Base-by-base conservation (phyloP, 2,797 vertebrate species). In the Melanotaenia boesemani region DNA sequence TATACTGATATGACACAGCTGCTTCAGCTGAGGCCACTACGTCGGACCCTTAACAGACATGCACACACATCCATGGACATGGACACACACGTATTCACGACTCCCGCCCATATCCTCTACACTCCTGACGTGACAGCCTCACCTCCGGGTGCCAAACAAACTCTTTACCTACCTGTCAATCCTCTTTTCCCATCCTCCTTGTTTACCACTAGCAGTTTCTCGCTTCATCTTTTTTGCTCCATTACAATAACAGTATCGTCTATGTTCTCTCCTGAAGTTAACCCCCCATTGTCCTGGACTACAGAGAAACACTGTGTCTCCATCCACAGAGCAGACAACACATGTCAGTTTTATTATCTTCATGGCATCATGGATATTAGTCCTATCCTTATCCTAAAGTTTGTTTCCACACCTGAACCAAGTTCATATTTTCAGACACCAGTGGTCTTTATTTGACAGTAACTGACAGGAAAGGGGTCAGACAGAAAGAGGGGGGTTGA, bases 1-100 rank as follows among this genome's bases (percentile, higher is more conserved):
- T 76, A 85, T 32, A 63, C 78, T 85, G 90, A 92, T 65, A 76
- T 5, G 54, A 82, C 76, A 73, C 90, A 91, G 86, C 90, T 89
- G 91, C 81, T 84, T 81, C 55, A 26, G 64, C 70, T 24, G 62
- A 18, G 81, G 72, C 68, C 67, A 11, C 74, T 22, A 5, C 36
- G 20, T 55, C 67, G 76, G 74, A 64, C 50, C 41, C 60, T 34
- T 57, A 36, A 67, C 12, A n/a, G 41, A 65, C 41, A 55, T 60
- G 59, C 24, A 59, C 44, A 72, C 68, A 72, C 12, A 36, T 39
- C 13, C 56, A 72, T 56, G 67, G 39, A 69, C 44, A 46, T n/a
- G 24, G 71, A 77, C 61, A 66, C 54, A 63, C 64, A 64, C 34
- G 63, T 41, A 52, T 46, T 60, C 44, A 63, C 50, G 62, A 84